Percentiles rank a stretch among this genome's conserved stretches.
phyloP scores from a whole-genome alignment of 2,113 vertebrate genomes.

The Uria aalge region DNA sequence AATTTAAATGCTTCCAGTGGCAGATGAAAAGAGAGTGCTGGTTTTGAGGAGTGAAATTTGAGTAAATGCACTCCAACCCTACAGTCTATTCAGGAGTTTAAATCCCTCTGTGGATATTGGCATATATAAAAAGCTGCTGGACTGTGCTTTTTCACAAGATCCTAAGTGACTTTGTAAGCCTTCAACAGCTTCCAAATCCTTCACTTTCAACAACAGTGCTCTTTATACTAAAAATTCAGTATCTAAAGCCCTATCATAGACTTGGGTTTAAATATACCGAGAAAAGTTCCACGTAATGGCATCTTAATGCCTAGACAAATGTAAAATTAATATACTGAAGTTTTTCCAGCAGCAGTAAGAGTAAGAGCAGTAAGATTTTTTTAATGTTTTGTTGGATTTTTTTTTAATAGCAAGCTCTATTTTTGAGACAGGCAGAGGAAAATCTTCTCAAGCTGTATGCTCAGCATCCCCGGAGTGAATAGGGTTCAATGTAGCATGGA shows the following conservation, averaged over 20 bases:
- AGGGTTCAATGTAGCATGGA: conserved; percentile 83
- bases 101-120: conserved; percentile 44
- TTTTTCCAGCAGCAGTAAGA: neutral
- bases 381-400: neutral
- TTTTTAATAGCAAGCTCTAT: neutral
- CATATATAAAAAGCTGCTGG: neutral
- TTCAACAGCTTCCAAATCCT: conserved; percentile 26
- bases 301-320: conserved; percentile 36
- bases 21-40: neutral
- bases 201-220: conserved; percentile 15
- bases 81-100: neutral
- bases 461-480: conserved; percentile 77
- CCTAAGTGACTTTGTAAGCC: conserved; percentile 24
- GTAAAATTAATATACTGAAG: conserved; percentile 10
- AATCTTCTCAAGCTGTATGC: conserved; percentile 69
- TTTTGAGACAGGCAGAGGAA: conserved; percentile 46
- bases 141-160: conserved; percentile 33
- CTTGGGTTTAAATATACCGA: neutral
- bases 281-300: neutral
- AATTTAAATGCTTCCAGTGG: neutral
- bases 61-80: conserved; percentile 1
- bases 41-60: conserved; percentile 30
- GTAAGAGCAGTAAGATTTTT: neutral
- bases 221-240: conserved; percentile 35
- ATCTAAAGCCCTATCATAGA: neutral